Conservation (phyloP, 2,797 vertebrate species). For the Echiichthys vipera region DNA sequence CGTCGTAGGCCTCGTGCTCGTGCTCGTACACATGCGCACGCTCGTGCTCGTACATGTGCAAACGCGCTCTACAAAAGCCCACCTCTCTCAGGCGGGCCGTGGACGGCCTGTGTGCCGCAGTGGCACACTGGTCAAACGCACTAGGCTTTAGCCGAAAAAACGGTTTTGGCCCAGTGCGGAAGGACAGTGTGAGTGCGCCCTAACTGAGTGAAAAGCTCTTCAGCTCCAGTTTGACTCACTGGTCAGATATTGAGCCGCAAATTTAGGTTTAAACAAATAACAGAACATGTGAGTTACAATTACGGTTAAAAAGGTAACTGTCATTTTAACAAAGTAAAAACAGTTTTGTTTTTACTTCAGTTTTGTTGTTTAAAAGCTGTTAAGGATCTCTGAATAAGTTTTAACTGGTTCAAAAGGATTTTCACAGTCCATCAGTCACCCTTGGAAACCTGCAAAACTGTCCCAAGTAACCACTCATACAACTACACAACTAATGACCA, state of each 20-base stretch:
- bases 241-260: neutral
- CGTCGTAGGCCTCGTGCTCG: too few relatives aligned
- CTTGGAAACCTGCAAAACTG: neutral
- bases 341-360: too few relatives aligned
- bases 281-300: neutral
- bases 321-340: neutral
- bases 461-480: neutral
- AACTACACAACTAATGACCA: slow-evolving; percentile 3
- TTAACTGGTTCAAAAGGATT: neutral
- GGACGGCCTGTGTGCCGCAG: too few relatives aligned
- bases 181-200: too few relatives aligned
- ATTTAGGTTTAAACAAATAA: neutral
- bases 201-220: neutral
- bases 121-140: too few relatives aligned
- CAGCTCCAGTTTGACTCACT: slow-evolving; percentile 5
- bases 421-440: neutral
- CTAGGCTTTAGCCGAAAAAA: too few relatives aligned
- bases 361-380: too few relatives aligned
- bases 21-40: too few relatives aligned
- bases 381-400: neutral
- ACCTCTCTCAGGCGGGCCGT: too few relatives aligned
- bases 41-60: too few relatives aligned
- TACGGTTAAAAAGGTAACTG: neutral
- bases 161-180: too few relatives aligned
- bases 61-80: too few relatives aligned